These are phyloP conservation scores for Rhodeus uyekii DNA, from an alignment of 2,797 vertebrate genomes.

Conservation along the genomic window DNA sequence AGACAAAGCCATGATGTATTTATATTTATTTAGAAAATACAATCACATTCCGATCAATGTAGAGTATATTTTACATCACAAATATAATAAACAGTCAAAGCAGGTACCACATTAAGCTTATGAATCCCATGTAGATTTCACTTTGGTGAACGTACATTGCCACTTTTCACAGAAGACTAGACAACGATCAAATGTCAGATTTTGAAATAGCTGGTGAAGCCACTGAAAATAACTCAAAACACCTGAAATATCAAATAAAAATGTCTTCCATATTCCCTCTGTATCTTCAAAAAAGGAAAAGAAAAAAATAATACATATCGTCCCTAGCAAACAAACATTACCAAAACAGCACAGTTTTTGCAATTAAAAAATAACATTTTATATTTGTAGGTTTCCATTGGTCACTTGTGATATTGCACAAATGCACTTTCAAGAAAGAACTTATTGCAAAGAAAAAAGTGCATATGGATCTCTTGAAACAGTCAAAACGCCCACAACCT, in stretches of 20 bases:
- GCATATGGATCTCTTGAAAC: constrained; percentile 11
- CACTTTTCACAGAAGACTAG: constrained; percentile 42
- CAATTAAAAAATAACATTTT: constrained; percentile 19
- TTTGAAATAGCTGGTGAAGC: constrained; percentile 63
- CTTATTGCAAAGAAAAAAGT: constrained; percentile 14
- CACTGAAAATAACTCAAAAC: constrained; percentile 38
- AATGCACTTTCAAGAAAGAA: constrained; percentile 5
- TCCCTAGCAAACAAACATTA: constrained; percentile 17
- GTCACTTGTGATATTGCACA: constrained; percentile 12
- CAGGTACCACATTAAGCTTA: constrained; percentile 10
- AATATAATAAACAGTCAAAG: constrained; percentile 42
- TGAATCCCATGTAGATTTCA: neutral
- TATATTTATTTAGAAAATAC: constrained; percentile 66
- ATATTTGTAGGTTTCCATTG: neutral
- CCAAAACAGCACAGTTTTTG: constrained; percentile 38
- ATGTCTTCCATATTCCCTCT: neutral
- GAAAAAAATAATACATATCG: neutral
- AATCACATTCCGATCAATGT: constrained; percentile 58
- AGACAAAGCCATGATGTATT: neutral
- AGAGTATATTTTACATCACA: constrained; percentile 53
- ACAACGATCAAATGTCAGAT: constrained; percentile 54
- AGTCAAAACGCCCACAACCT: neutral
- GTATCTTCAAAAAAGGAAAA: neutral
- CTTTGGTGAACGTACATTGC: constrained; percentile 2
- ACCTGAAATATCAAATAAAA: constrained; percentile 9